Conservation (phyloP, 2,113 vertebrate genomes). For the Mugil cephalus region DNA sequence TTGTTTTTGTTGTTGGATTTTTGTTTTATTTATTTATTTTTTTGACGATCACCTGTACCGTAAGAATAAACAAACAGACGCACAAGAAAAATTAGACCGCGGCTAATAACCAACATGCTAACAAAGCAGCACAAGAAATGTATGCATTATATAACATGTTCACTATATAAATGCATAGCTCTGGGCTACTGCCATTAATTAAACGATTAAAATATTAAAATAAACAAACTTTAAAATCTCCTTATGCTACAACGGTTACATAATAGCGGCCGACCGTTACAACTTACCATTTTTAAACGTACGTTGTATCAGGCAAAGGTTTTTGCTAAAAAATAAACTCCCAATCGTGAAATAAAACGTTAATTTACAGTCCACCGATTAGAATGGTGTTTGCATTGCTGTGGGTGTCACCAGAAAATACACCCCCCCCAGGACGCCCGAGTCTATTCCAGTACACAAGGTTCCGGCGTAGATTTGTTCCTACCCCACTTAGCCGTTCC, state of each 20-base stretch:
- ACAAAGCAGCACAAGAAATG: too few species aligned
- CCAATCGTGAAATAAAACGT: neutral
- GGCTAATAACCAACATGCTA: too few species aligned
- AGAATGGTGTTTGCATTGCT: slow-evolving; percentile 33
- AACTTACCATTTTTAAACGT: slow-evolving; percentile 54
- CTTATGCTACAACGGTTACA: neutral
- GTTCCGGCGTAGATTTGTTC: slow-evolving; percentile 60
- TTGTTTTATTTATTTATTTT: too few species aligned
- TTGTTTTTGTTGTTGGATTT: too few species aligned
- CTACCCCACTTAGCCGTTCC: slow-evolving; percentile 1
- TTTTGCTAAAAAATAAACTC: neutral
- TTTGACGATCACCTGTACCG: too few species aligned
- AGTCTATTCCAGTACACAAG: neutral
- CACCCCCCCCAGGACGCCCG: neutral
- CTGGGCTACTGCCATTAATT: too few species aligned
- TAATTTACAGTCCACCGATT: neutral
- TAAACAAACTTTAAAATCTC: neutral
- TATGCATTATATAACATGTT: too few species aligned
- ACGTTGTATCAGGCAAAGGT: neutral
- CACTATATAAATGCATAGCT: too few species aligned
- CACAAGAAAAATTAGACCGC: too few species aligned
- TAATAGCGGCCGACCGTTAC: neutral
- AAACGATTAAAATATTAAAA: neutral
- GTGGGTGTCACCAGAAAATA: neutral
- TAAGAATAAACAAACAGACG: too few species aligned